Evolutionary conservation across 1,140 invertebrate species (phyloP), one percentile per base, ranked within the genome.

Genomic region (Ceratoteleas bidentatus): DNA sequence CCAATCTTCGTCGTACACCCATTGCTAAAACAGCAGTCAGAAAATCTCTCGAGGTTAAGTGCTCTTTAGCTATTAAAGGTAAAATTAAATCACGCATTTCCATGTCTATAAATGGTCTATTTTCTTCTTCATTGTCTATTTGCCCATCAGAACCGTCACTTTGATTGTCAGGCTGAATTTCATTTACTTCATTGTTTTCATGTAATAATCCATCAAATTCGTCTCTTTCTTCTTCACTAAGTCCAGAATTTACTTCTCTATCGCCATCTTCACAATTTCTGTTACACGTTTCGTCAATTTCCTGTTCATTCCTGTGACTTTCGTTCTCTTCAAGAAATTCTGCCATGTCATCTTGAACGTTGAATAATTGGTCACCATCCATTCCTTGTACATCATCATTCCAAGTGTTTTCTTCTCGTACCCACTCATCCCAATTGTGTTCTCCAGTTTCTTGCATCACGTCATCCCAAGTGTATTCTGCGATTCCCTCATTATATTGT

Each of bases 1-100:
- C 36, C 10, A 65, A 14, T 10, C 32, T 65, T 8, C 50, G 49
- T 32, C 49, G 49, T 13, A 65, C 14, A 13, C 62, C 32, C 3
- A 65, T 65, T 24, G 62, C 62, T 33, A 65, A 43, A 53, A 65
- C 43, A 13, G 62, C 50, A 6, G 32, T n/a, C 0, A 65, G 16
- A 32, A n/a, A 4, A 43, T 65, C 62, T 13, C 36, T 38, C 6
- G 62, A 53, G 0, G 62, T 14, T n/a, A 65, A 13, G 10, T 65
- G 13, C 10, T 65, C 11, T 65, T 65, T 54, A 13, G 58, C 5
- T 34, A 61, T 61, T 34, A 49, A 61, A 7, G 58, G 58, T 33
- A 49, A 49, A 13, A 33, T 53, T 54, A 65, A 54, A 43, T 52
- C 13, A 15, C 3, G 13, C 34, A 64, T 52, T 49, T 13, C 6